Conservation (phyloP, 2,888 invertebrate species). For the Andrena bicolor region DNA sequence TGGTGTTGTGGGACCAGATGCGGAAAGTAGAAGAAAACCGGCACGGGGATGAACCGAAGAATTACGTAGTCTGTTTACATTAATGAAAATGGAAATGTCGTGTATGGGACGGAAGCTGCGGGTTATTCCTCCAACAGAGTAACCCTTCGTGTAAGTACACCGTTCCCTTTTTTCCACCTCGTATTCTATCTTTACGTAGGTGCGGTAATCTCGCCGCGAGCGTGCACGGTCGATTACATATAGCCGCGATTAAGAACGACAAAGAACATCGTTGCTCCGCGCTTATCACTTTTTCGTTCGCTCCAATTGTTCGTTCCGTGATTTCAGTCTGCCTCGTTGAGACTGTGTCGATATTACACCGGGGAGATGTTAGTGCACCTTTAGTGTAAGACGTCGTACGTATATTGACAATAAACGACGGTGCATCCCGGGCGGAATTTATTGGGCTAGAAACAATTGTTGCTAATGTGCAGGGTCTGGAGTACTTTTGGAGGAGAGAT, state of each 20-base stretch:
- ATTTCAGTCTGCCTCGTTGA: neutral
- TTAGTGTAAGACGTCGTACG: neutral
- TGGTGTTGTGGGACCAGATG: constrained; percentile 9
- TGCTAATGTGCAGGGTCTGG: neutral
- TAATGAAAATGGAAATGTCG: constrained; percentile 57
- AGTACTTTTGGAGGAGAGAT: neutral
- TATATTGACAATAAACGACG: neutral
- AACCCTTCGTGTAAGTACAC: constrained; percentile 6
- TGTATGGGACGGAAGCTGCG: constrained; percentile 11
- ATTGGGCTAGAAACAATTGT: neutral
- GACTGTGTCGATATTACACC: neutral
- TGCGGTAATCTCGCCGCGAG: constrained; percentile 26
- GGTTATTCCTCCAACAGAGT: constrained; percentile 19
- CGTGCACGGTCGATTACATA: constrained; percentile 50
- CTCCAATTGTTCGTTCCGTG: constrained; percentile 20
- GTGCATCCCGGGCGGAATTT: neutral
- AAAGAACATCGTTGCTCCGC: constrained; percentile 31
- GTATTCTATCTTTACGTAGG: constrained; percentile 28
- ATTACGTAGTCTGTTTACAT: constrained; percentile 47
- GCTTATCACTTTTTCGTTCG: constrained; percentile 41
- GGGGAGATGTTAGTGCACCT: neutral
- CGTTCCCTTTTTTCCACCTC: constrained; percentile 33
- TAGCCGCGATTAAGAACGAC: constrained; percentile 54
- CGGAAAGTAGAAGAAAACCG: constrained; percentile 23
- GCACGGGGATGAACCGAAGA: constrained; percentile 34